These are phyloP conservation scores for Volucella bombylans DNA, from an alignment of 2,888 invertebrate genomes.

Conservation along the genomic window DNA sequence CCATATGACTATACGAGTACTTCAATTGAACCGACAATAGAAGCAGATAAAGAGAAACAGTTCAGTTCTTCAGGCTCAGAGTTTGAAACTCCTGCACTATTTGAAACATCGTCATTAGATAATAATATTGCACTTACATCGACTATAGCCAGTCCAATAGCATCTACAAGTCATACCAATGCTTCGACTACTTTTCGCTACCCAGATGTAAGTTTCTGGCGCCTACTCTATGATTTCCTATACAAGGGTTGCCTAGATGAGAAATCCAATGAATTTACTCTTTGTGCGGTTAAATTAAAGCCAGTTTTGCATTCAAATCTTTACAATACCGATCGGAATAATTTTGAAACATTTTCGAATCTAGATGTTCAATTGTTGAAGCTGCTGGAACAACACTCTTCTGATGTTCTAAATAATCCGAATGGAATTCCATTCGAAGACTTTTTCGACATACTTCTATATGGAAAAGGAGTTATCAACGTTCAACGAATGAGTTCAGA, in stretches of 20 bases:
- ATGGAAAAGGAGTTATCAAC: constrained; percentile 50
- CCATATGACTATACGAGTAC: too few species aligned
- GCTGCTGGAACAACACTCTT: constrained; percentile 30
- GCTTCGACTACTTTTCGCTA: neutral
- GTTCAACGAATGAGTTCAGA: constrained; percentile 34
- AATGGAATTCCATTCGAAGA: constrained; percentile 68
- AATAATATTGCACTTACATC: too few species aligned
- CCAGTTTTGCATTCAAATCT: constrained; percentile 43
- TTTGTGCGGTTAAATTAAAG: constrained; percentile 27
- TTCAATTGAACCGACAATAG: too few species aligned
- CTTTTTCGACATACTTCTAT: constrained; percentile 71
- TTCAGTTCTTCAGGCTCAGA: too few species aligned
- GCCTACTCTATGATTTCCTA: constrained; percentile 49
- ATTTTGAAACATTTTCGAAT: constrained; percentile 61
- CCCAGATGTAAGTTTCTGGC: constrained; percentile 43
- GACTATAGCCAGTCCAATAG: too few species aligned
- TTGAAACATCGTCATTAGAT: too few species aligned
- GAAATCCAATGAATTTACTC: constrained; percentile 1
- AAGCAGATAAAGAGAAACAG: too few species aligned
- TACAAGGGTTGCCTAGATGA: constrained; percentile 57
- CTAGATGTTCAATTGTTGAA: constrained; percentile 67
- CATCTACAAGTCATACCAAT: neutral
- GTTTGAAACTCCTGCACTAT: too few species aligned
- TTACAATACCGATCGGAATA: constrained; percentile 31
- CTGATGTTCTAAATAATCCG: constrained; percentile 18